Evolutionary conservation across 1,140 invertebrate genomes (phyloP), one percentile per base, ranked within the genome.

Genomic region (Atopsyche davidsoni): DNA sequence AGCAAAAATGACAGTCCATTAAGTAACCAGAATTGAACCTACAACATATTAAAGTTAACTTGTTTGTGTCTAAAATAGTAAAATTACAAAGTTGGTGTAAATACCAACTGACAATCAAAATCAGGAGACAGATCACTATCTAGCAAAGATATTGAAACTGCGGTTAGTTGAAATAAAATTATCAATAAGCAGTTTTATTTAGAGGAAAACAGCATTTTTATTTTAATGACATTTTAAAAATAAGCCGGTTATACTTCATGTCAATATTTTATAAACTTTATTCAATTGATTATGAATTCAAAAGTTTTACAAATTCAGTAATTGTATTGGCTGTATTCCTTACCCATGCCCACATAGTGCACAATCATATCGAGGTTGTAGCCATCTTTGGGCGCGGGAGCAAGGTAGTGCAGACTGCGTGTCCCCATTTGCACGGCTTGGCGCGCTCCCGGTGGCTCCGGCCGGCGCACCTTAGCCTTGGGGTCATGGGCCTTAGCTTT

Each of bases 301-400:
- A 6, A 28, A 7, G 24, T n/a, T 28, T 6, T 28, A 28, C 6
- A n/a, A 7, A 6, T n/a, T 28, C 24, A 28, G 24, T 28, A 28
- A 7, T 28, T 6, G 6, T 28, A 28, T n/a, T 28, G 24, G n/a
- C 6, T 34, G 6, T 19, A 16, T 9, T 6, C 13, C 75, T 69
- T 58, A 82, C 81, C 78, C 57, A 69, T 57, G 39, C 75, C 78
- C 56, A 83, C 78, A 61, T 78, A 83, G 58, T 76, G 75, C 44
- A 82, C 75, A 60, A 83, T 78, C 61, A 79, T 80, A 56, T 79
- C 78, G 59, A 80, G 71, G 58, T 79, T 76, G 60, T 72, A 72
- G 10, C 39, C 41, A 31, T 55, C 57, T 34, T 58, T 55, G 45
- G 46, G 28, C 2, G 32, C 35, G 21, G 57, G 57, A 4, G 53